Evolutionary conservation across 2,797 vertebrate genomes (phyloP).

Genomic region (Spinus pinus): DNA sequence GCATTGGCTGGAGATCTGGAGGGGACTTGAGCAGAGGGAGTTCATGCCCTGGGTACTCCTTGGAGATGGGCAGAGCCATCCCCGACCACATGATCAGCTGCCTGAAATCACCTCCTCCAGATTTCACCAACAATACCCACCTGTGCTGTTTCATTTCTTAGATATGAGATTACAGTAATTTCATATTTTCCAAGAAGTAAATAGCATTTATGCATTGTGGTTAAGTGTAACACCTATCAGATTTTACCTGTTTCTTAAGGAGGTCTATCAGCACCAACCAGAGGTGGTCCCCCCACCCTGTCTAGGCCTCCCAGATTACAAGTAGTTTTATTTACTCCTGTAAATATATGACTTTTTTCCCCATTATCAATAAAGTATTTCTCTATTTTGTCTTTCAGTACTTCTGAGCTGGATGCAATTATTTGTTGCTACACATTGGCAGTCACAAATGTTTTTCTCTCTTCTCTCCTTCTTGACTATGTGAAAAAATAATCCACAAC

Average conservation of each 20-base stretch:
- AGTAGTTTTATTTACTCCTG: neutral
- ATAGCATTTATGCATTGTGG: neutral
- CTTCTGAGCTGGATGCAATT: neutral
- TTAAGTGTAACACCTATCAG: neutral
- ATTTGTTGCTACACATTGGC: neutral
- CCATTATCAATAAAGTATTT: neutral
- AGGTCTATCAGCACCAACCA: neutral
- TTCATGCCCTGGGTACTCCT: neutral
- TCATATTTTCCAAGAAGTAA: neutral
- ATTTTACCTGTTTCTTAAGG: neutral
- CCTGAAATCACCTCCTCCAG: neutral
- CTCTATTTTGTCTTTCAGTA: neutral
- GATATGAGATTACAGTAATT: neutral
- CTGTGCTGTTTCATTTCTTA: neutral
- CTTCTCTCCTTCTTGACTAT: neutral
- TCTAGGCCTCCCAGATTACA: neutral
- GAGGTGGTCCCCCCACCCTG: neutral
- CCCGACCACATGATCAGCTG: accelerated
- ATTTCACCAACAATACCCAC: neutral
- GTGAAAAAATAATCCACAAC: neutral
- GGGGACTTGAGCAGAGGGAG: neutral
- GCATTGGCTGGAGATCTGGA: neutral
- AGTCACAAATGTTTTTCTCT: neutral
- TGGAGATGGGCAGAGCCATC: neutral
- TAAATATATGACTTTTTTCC: neutral